A percentile compares a stretch with the other conserved stretches of the same genome.
phyloP scores from a whole-genome alignment of 2,113 vertebrate species.

The Paradoxurus hermaphroditus region DNA sequence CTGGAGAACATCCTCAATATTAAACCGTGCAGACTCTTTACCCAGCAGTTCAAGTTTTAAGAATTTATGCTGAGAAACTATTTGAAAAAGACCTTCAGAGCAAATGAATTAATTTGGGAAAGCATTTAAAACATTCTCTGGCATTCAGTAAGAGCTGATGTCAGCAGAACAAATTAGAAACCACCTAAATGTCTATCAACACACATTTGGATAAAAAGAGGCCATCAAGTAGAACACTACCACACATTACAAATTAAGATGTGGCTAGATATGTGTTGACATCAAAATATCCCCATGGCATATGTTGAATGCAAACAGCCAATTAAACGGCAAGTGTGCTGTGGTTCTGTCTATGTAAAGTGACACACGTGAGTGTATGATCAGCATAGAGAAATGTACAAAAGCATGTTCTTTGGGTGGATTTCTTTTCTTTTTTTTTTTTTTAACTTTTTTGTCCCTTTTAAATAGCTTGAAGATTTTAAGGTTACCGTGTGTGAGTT shows the following conservation, averaged over 20 bases:
- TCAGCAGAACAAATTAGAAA: background rate
- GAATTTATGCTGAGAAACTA: background rate
- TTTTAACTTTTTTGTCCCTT: background rate
- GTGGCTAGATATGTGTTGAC: background rate
- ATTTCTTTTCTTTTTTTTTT: background rate
- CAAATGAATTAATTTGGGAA: background rate
- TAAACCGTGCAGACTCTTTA: background rate
- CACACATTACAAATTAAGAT: background rate
- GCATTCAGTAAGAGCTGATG: background rate
- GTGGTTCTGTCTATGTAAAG: background rate
- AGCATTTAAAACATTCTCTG: background rate
- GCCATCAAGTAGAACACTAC: background rate
- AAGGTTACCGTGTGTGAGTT: background rate
- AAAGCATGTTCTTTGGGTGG: rapidly evolving
- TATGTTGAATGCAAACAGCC: background rate
- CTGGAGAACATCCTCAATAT: background rate
- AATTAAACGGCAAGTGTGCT: background rate
- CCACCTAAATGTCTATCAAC: background rate
- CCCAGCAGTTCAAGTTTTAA: background rate
- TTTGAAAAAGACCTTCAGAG: background rate
- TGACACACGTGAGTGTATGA: background rate
- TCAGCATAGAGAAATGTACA: background rate
- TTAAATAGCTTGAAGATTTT: background rate
- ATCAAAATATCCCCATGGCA: background rate
- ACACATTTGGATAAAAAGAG: background rate